A percentile compares a stretch with the other conserved stretches of the same genome.
These are phyloP conservation scores for Buphagus erythrorhynchus DNA, from an alignment of 2,797 vertebrate genomes.

Conservation along the genomic window DNA sequence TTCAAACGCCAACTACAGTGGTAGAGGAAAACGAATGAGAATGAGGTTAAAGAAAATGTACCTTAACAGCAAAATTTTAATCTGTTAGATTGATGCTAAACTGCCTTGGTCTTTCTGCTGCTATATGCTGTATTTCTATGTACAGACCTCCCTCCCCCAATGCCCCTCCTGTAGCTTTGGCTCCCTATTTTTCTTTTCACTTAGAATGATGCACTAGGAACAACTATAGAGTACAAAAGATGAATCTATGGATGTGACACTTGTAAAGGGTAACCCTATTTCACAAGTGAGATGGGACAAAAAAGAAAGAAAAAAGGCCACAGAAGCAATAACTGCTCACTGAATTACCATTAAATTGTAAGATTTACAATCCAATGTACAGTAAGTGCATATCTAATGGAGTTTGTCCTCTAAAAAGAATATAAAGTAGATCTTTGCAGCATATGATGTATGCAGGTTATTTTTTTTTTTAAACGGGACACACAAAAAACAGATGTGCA, in stretches of 20 bases:
- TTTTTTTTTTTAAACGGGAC: conserved; percentile 57
- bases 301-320: conserved; percentile 83
- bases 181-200: conserved; percentile 75
- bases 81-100: conserved; percentile 70
- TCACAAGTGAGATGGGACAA: conserved; percentile 83
- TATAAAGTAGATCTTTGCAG: conserved; percentile 78
- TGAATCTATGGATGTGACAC: conserved; percentile 82
- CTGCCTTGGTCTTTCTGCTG: conserved; percentile 51
- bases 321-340: conserved; percentile 83
- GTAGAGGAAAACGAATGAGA: conserved; percentile 71
- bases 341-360: conserved; percentile 85
- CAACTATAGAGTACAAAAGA: conserved; percentile 80
- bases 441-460: conserved; percentile 63
- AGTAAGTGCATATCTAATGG: conserved; percentile 86
- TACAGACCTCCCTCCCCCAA: conserved; percentile 35
- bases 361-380: conserved; percentile 84
- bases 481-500: conserved; percentile 59
- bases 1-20: conserved; percentile 58
- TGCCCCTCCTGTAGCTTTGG: conserved; percentile 56
- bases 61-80: conserved; percentile 77
- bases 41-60: conserved; percentile 75
- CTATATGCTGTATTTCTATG: conserved; percentile 40
- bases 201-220: conserved; percentile 77
- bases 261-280: conserved; percentile 86
- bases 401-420: conserved; percentile 83